Percentiles rank a stretch among this genome's conserved stretches.
These are phyloP conservation scores for Oreotrochilus melanogaster DNA, from an alignment of 2,113 vertebrate species.

Conservation along the genomic window DNA sequence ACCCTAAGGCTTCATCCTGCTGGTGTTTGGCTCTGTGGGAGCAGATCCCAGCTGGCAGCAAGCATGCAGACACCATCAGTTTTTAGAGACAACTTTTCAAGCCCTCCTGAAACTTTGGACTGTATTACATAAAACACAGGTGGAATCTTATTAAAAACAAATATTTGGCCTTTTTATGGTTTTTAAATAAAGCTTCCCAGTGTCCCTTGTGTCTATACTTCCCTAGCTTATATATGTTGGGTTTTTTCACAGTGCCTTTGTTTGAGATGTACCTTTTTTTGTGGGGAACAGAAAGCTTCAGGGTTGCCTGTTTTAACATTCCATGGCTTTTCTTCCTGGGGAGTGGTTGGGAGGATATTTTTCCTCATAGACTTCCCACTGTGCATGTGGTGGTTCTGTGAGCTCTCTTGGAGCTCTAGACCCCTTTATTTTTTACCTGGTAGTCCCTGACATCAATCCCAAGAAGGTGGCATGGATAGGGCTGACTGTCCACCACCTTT, in stretches of 20 bases:
- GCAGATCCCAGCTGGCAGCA: background rate
- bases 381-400: slow-evolving; percentile 4
- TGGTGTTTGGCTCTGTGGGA: background rate
- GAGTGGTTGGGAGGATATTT: background rate
- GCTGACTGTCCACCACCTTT: background rate
- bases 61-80: background rate
- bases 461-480: background rate
- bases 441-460: background rate
- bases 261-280: background rate
- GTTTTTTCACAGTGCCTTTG: background rate
- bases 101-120: background rate
- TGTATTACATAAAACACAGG: background rate
- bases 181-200: background rate
- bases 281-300: background rate
- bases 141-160: background rate
- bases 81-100: background rate
- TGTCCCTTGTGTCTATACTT: background rate
- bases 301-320: background rate
- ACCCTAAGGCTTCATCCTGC: background rate
- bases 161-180: background rate
- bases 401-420: background rate
- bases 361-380: background rate
- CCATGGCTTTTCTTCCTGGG: background rate
- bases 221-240: background rate
- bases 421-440: slow-evolving; percentile 4